Conservation (phyloP, 2,888 invertebrate genomes). For the Drosophila mimetica region DNA sequence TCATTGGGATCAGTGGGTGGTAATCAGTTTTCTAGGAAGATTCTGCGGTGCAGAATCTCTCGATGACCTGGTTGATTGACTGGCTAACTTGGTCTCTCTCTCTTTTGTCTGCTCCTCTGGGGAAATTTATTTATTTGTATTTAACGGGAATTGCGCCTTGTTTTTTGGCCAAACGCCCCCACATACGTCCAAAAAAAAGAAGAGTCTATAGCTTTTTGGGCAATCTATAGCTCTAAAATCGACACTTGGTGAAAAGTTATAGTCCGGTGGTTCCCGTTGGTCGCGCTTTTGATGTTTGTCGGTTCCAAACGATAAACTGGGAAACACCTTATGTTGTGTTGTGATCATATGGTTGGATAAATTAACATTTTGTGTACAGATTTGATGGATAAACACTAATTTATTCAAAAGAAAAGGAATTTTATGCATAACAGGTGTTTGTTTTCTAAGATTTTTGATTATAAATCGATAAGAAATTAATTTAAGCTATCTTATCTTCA, state of each 20-base stretch:
- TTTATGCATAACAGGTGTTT: slow-evolving; percentile 5
- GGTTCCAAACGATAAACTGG: slow-evolving; percentile 6
- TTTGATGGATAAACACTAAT: slow-evolving; percentile 18
- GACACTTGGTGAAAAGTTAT: slow-evolving; percentile 15
- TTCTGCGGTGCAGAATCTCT: slow-evolving; percentile 35
- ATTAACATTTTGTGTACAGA: neutral
- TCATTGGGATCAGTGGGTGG: slow-evolving; percentile 53
- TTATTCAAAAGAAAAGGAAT: neutral
- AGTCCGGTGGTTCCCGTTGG: slow-evolving; percentile 37
- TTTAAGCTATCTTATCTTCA: neutral
- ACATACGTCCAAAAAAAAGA: slow-evolving; percentile 23
- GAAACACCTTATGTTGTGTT: slow-evolving; percentile 9
- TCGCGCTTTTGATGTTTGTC: slow-evolving; percentile 39
- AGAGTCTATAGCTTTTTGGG: too few relatives aligned
- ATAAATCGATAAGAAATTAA: neutral
- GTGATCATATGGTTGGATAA: slow-evolving; percentile 7
- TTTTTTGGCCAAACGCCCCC: slow-evolving; percentile 55
- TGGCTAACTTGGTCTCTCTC: slow-evolving; percentile 1
- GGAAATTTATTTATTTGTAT: slow-evolving; percentile 50
- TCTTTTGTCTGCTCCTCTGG: slow-evolving; percentile 22
- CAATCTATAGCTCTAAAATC: slow-evolving; percentile 21
- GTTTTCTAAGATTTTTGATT: neutral
- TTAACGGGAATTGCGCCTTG: slow-evolving; percentile 61
- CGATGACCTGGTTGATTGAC: slow-evolving; percentile 38
- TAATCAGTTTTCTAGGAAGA: slow-evolving; percentile 37